These are phyloP conservation scores for Notarius lentiginosus DNA, from an alignment of 2,113 vertebrate species.

Conservation along the genomic window DNA sequence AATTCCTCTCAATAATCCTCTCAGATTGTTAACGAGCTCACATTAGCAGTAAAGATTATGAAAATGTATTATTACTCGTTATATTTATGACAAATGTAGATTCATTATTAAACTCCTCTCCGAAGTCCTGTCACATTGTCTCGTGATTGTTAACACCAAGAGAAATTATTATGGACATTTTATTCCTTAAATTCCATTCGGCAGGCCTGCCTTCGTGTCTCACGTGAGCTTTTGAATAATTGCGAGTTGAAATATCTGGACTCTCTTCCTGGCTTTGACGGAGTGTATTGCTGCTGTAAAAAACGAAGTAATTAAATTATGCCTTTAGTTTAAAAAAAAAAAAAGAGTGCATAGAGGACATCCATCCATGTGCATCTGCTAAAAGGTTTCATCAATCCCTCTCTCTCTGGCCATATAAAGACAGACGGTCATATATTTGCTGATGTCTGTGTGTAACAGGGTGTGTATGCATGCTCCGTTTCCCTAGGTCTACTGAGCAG, in stretches of 20 bases:
- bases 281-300: background rate
- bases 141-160: background rate
- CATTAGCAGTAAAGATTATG: background rate
- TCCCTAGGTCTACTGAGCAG: constrained; percentile 28
- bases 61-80: background rate
- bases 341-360: background rate
- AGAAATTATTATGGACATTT: background rate
- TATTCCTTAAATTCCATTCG: background rate
- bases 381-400: background rate
- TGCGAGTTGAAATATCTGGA: background rate
- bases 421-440: background rate
- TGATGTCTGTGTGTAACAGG: background rate
- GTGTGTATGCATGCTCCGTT: constrained; percentile 34
- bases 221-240: background rate
- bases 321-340: background rate
- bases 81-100: background rate
- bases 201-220: background rate
- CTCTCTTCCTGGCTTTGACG: background rate
- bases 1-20: background rate
- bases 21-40: background rate
- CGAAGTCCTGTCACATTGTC: background rate
- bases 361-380: constrained; percentile 6
- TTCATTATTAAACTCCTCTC: background rate
- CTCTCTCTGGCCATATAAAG: background rate
- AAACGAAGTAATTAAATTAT: background rate